Evolutionary conservation across 1,140 invertebrate genomes (phyloP).

Genomic region (Zaprionus africanus): DNA sequence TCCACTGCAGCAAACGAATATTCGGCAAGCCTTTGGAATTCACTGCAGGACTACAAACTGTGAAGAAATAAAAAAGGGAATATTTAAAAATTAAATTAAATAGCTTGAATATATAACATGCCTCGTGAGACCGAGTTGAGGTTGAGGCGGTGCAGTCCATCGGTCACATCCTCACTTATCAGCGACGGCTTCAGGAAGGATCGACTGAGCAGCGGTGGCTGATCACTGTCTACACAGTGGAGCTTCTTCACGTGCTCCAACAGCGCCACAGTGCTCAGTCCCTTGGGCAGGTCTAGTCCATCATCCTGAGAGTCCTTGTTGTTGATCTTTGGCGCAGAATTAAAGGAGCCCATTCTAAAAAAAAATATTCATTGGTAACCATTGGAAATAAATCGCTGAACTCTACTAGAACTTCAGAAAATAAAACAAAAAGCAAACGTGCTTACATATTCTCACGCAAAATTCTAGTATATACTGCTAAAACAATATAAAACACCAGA

Average conservation of each 20-base stretch:
- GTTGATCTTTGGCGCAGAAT: slow-evolving; percentile 88
- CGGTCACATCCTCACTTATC: slow-evolving; percentile 63
- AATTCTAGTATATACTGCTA: slow-evolving; percentile 32
- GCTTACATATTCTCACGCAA: slow-evolving; percentile 33
- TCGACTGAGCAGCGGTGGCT: slow-evolving; percentile 66
- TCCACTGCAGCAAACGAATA: slow-evolving; percentile 90
- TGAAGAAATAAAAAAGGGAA: not conserved
- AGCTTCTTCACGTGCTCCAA: slow-evolving; percentile 85
- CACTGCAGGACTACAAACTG: slow-evolving; percentile 66
- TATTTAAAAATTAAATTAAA: not conserved
- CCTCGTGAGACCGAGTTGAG: slow-evolving; percentile 83
- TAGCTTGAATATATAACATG: no score
- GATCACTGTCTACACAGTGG: slow-evolving; percentile 59
- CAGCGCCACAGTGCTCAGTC: slow-evolving; percentile 85
- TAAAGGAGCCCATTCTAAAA: slow-evolving; percentile 90
- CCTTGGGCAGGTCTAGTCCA: slow-evolving; percentile 85
- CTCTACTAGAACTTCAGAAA: not conserved
- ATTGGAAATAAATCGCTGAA: not conserved
- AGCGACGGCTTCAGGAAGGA: slow-evolving; percentile 64
- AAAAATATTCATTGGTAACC: slow-evolving; percentile 10
- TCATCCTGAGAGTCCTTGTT: slow-evolving; percentile 88
- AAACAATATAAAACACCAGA: slow-evolving; percentile 11
- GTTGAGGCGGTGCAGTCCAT: slow-evolving; percentile 84
- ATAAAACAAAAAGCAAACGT: not conserved
- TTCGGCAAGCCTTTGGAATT: slow-evolving; percentile 60